Evolutionary conservation across 2,797 vertebrate species (phyloP), one percentile per base, ranked within the genome.

Genomic region (Diceros bicornis): DNA sequence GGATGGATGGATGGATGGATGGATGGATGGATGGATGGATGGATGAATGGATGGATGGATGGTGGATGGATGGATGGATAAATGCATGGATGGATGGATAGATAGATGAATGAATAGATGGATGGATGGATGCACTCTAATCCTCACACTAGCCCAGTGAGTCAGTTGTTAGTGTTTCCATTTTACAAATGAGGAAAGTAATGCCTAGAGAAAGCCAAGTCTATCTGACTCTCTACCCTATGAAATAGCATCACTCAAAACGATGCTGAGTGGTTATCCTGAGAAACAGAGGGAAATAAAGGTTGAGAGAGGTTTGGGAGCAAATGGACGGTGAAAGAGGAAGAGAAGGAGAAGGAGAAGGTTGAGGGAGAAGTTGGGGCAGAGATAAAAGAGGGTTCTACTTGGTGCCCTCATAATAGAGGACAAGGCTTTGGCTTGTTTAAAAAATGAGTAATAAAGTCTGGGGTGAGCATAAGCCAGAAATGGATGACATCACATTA

Each of bases 401-500:
- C 21, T 57, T 50, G 25, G 8, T 50, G 32, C 61, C 62, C 68
- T 81, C 18, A 61, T 92, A 96, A 96, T 66, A 97, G 11, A 72
- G 78, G 93, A 94, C 86, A 96, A 64, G 37, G 62, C 6, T 95
- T 97, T 84, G 78, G 23, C 27, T 50, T 95, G 91, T 95, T 27
- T 87, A 68, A 97, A 96, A 96, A 75, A 20, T 37, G 27, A 89
- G 41, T 96, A 72, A 87, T 82, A 71, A 78, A 89, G n/a, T 74
- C 23, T 47, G 2, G 71, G 14, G 57, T 69, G 27, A 94, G 44
- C 50, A 61, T 89, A 92, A 97, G 77, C 66, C 78, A 96, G 83
- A 81, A 92, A 69, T 32, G 12, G 78, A 82, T 96, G 92, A 93
- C 69, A 84, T 85, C 77, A 85, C 83, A 89, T 97, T 59, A 95